Conservation (phyloP, 2,113 vertebrate genomes). For the Romanogobio albipinnatus region DNA sequence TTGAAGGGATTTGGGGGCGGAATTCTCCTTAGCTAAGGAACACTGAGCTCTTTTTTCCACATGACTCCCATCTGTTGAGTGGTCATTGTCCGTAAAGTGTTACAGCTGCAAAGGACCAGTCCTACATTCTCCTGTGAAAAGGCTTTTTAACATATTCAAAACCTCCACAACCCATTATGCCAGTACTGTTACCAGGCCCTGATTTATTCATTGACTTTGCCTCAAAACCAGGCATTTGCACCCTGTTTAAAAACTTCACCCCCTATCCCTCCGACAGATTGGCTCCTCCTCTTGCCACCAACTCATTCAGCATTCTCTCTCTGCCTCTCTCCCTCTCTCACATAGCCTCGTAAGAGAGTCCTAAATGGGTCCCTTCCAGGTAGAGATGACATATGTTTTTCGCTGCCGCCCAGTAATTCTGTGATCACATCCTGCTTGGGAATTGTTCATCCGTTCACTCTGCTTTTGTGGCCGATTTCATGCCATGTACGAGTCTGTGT, state of each 20-base stretch:
- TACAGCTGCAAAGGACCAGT: constrained; percentile 77
- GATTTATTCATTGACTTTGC: constrained; percentile 99
- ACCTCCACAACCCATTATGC: constrained; percentile 71
- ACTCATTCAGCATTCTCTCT: constrained; percentile 51
- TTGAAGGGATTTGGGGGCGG: constrained; percentile 59
- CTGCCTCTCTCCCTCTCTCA: constrained; percentile 56
- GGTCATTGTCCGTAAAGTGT: constrained; percentile 88
- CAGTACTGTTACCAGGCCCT: constrained; percentile 86
- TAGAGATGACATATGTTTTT: constrained; percentile 86
- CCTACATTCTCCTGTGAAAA: constrained; percentile 80
- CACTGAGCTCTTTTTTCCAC: constrained; percentile 80
- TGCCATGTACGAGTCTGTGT: constrained; percentile 85
- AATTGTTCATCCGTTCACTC: constrained; percentile 86
- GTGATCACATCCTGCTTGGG: constrained; percentile 89
- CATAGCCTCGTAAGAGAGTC: constrained; percentile 82
- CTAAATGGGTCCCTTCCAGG: constrained; percentile 82
- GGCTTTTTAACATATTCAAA: constrained; percentile 87
- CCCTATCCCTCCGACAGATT: constrained; percentile 50
- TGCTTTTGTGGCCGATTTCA: constrained; percentile 92
- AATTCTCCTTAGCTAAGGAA: constrained; percentile 79
- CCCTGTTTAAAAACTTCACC: constrained; percentile 50
- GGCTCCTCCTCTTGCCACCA: constrained; percentile 48
- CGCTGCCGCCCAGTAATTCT: constrained; percentile 85
- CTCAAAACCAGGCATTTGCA: constrained; percentile 47
- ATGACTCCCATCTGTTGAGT: constrained; percentile 94